Evolutionary conservation across 2,113 vertebrate species (phyloP).

Genomic region (Oreocharis arfaki): DNA sequence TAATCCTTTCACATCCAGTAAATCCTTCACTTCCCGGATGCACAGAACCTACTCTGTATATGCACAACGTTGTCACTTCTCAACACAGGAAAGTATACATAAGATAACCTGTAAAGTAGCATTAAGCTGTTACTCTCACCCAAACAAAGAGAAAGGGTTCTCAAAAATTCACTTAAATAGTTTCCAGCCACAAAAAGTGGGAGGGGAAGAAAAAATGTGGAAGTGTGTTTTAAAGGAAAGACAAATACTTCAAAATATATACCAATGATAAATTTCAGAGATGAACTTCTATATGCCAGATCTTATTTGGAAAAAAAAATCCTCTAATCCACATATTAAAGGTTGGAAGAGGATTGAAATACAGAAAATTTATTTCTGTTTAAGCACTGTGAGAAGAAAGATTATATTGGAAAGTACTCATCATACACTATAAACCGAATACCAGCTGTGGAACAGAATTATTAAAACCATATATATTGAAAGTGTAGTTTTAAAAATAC

Average conservation of each 20-base stretch:
- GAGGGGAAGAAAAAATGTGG: not conserved
- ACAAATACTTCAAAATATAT: not conserved
- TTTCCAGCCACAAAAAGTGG: not conserved
- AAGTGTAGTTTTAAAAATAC: not conserved
- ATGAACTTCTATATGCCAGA: not conserved
- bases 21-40: not conserved
- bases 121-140: not conserved
- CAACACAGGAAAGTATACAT: not conserved
- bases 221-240: not conserved
- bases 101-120: not conserved
- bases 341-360: not conserved
- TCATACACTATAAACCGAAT: not conserved
- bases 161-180: not conserved
- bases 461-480: not conserved
- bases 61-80: not conserved
- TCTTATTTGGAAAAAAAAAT: not conserved
- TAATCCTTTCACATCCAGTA: not conserved
- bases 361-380: not conserved
- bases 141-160: not conserved
- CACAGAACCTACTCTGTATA: not conserved
- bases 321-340: not conserved
- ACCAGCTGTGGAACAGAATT: not conserved
- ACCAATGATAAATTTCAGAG: not conserved
- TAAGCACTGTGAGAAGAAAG: not conserved
- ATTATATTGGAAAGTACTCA: not conserved